A percentile compares a stretch with the other conserved stretches of the same genome.
These are phyloP conservation scores for Andricus quercusramuli DNA, from an alignment of 2,888 invertebrate species.

Conservation along the genomic window DNA sequence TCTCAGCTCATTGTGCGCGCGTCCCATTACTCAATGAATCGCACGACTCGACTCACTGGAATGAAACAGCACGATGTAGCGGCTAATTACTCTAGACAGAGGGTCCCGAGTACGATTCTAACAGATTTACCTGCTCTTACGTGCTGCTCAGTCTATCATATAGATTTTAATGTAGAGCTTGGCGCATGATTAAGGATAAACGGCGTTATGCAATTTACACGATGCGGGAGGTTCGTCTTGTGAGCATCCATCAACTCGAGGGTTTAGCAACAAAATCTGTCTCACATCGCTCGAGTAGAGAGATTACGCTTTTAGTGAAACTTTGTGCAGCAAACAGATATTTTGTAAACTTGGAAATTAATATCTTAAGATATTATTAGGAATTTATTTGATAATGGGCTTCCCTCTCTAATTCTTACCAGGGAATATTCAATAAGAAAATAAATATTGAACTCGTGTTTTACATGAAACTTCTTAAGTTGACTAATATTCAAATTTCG, in stretches of 20 bases:
- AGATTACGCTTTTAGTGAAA: background rate
- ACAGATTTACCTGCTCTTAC: conserved; percentile 36
- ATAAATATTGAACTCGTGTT: too few relatives aligned
- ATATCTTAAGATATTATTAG: background rate
- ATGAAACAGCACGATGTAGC: conserved; percentile 44
- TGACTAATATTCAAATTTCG: too few relatives aligned
- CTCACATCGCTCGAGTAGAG: background rate
- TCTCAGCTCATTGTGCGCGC: conserved; percentile 23
- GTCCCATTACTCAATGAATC: conserved; percentile 52
- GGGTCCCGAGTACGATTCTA: conserved; percentile 16
- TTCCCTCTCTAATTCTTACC: too few relatives aligned
- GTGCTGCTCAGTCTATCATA: conserved; percentile 34
- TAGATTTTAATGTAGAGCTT: conserved; percentile 50
- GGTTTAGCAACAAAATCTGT: conserved; percentile 20
- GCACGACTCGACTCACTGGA: conserved; percentile 42
- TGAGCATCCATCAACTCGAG: conserved; percentile 29
- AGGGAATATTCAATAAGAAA: too few relatives aligned
- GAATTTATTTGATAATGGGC: background rate
- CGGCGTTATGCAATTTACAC: conserved; percentile 56
- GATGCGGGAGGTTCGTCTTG: conserved; percentile 56
- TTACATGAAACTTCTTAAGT: too few relatives aligned
- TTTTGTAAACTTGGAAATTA: background rate
- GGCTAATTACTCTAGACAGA: conserved; percentile 48
- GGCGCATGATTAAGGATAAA: conserved; percentile 61
- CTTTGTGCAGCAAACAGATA: background rate